Conservation (phyloP, 2,888 invertebrate genomes). For the Heterodera filipjevi region DNA sequence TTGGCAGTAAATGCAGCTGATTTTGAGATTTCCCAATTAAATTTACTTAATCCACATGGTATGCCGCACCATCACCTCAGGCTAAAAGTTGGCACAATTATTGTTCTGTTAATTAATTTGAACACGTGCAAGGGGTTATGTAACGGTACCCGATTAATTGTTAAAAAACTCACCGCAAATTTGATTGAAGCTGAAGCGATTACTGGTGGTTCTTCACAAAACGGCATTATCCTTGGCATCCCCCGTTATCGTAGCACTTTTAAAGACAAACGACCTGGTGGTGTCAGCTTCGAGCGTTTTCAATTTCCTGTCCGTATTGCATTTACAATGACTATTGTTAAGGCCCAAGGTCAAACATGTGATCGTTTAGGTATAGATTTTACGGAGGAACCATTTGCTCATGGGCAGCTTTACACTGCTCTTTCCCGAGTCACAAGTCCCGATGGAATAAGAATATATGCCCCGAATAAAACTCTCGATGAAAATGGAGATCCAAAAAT, state of each 20-base stretch:
- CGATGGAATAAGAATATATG: not conserved
- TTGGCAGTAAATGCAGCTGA: conserved; percentile 11
- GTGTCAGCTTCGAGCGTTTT: conserved; percentile 16
- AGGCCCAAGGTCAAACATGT: conserved; percentile 23
- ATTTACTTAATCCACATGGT: conserved; percentile 3
- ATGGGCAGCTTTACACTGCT: conserved; percentile 9
- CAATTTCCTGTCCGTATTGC: conserved; percentile 9
- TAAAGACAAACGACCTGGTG: conserved; percentile 18
- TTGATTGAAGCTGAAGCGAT: conserved; percentile 9
- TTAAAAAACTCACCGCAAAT: not conserved
- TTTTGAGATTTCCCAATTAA: conserved; percentile 6
- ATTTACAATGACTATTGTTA: conserved; percentile 22
- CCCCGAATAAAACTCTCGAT: not conserved
- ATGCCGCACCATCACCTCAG: conserved; percentile 9
- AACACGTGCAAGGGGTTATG: conserved; percentile 10
- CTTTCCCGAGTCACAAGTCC: not conserved
- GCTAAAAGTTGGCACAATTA: conserved; percentile 8
- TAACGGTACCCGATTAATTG: conserved; percentile 16
- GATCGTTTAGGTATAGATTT: conserved; percentile 10
- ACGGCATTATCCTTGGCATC: conserved; percentile 7
- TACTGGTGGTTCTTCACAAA: not conserved
- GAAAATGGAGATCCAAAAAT: not conserved
- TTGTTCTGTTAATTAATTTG: conserved; percentile 3
- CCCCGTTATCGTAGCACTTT: conserved; percentile 1
- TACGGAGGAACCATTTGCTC: conserved; percentile 17